A percentile compares a stretch with the other conserved stretches of the same genome.
These are phyloP conservation scores for Okamejei kenojei DNA, from an alignment of 2,797 vertebrate species.

Conservation along the genomic window DNA sequence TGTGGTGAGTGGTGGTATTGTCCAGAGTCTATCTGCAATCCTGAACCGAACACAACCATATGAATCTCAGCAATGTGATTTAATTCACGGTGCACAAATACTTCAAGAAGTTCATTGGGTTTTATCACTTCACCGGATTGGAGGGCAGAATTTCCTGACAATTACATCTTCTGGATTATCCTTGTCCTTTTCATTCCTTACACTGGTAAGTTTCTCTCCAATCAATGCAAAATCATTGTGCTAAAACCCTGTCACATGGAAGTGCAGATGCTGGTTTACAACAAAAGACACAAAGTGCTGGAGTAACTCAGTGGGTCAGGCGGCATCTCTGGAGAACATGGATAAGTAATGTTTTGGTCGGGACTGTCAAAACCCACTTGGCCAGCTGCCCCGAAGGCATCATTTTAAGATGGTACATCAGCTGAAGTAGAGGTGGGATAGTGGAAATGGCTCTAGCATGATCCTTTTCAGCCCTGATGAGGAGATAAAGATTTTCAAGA, in stretches of 20 bases:
- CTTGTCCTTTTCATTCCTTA: neutral
- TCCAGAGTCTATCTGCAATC: neutral
- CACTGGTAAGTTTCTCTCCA: neutral
- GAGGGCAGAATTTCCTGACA: neutral
- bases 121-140: neutral
- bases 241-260: neutral
- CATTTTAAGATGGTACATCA: neutral
- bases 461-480: neutral
- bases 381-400: neutral
- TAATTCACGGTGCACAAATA: neutral
- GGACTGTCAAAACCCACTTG: neutral
- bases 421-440: neutral
- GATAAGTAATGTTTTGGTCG: too few species aligned
- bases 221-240: neutral
- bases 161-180: neutral
- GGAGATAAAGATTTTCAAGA: neutral
- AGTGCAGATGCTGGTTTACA: too few species aligned
- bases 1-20: neutral
- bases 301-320: too few species aligned
- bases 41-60: neutral
- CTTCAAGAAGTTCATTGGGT: neutral
- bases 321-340: too few species aligned
- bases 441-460: neutral
- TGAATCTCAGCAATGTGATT: neutral
- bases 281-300: too few species aligned